Percentiles rank a stretch among this genome's conserved stretches.
Conservation (phyloP, 2,797 vertebrate genomes). For the Novumbra hubbsi region DNA sequence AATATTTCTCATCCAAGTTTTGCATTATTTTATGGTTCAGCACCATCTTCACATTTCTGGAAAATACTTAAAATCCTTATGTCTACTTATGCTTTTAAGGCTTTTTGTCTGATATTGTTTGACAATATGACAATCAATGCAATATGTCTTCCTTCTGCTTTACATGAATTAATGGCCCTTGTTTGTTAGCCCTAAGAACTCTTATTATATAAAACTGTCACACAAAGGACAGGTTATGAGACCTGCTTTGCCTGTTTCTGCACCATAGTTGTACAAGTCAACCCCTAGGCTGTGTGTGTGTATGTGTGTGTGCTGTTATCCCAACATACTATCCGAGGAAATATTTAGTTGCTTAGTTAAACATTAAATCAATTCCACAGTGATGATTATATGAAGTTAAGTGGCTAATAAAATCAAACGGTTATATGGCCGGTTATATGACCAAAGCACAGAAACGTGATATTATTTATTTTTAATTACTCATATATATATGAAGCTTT, state of each 20-base stretch:
- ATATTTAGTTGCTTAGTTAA: neutral
- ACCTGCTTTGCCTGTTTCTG: neutral
- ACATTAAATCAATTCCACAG: neutral
- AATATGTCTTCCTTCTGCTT: neutral
- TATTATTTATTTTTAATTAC: too few species aligned
- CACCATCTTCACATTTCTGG: too few species aligned
- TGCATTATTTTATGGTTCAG: too few species aligned
- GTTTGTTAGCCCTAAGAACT: neutral
- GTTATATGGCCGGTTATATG: neutral
- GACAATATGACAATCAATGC: neutral
- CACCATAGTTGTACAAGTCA: slow-evolving; percentile 16
- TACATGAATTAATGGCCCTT: neutral
- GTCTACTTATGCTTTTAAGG: neutral
- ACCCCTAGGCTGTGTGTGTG: slow-evolving; percentile 9
- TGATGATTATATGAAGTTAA: neutral
- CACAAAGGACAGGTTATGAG: neutral
- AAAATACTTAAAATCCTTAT: too few species aligned
- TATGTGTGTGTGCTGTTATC: neutral
- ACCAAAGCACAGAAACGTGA: too few species aligned
- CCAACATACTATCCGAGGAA: neutral
- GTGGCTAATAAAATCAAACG: neutral
- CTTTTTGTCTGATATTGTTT: neutral
- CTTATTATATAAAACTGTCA: slow-evolving; percentile 4
- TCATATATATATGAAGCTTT: too few species aligned
- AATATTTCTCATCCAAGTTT: too few species aligned